A percentile compares a stretch with the other conserved stretches of the same genome.
These are phyloP conservation scores for Bubo scandiacus DNA, from an alignment of 2,113 vertebrate species.

Conservation along the genomic window DNA sequence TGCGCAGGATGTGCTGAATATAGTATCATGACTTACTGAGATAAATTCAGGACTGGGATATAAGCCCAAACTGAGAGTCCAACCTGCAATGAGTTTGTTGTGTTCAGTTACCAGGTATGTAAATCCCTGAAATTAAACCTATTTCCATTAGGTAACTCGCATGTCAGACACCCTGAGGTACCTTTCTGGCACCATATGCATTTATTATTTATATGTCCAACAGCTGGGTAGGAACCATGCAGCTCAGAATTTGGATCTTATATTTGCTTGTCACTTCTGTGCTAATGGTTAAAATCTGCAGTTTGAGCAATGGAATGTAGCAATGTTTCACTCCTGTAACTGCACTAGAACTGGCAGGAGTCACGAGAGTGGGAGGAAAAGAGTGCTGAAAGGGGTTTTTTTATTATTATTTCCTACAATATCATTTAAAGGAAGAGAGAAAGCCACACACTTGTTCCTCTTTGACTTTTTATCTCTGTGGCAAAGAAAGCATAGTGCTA, in stretches of 20 bases:
- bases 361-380: conserved; percentile 57
- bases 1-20: conserved; percentile 38
- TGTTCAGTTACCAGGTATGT: neutral
- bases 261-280: neutral
- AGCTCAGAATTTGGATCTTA: neutral
- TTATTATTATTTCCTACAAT: neutral
- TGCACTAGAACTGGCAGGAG: conserved; percentile 54
- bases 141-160: neutral
- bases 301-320: conserved; percentile 51
- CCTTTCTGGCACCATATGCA: neutral
- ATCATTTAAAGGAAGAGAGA: conserved; percentile 38
- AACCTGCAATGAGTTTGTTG: neutral
- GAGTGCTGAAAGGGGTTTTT: neutral
- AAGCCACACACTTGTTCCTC: conserved; percentile 19
- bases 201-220: conserved; percentile 39
- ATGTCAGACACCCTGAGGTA: neutral
- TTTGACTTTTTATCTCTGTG: conserved; percentile 26
- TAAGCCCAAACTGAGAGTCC: conserved; percentile 27
- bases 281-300: conserved; percentile 18
- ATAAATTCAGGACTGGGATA: conserved; percentile 58
- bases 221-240: conserved; percentile 24
- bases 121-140: neutral
- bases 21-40: conserved; percentile 43
- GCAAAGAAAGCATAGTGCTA: neutral
- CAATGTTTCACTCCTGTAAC: conserved; percentile 41